These are phyloP conservation scores for Drosophila mojavensis DNA, from an alignment of 1,140 invertebrate genomes.

Conservation along the genomic window DNA sequence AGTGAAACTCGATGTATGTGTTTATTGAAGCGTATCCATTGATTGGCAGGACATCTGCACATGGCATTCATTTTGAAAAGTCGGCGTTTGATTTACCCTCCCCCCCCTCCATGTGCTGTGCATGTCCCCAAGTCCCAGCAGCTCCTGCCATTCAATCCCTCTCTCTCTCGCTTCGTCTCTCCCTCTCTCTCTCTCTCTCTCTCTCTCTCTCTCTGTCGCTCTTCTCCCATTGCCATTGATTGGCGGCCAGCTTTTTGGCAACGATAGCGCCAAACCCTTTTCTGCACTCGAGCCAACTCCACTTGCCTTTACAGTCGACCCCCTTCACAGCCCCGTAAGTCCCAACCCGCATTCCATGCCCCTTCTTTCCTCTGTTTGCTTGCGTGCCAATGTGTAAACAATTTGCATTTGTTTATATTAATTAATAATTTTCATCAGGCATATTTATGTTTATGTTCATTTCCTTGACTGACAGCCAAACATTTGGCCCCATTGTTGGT, in stretches of 20 bases:
- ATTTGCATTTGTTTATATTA: slow-evolving; percentile 74
- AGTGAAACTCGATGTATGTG: slow-evolving; percentile 66
- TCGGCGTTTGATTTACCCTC: slow-evolving; percentile 39
- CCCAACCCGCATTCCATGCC: background rate
- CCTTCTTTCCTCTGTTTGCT: slow-evolving; percentile 29
- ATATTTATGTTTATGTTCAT: slow-evolving; percentile 9
- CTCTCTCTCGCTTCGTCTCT: too few relatives aligned
- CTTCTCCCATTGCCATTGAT: slow-evolving; percentile 35
- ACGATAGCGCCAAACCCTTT: slow-evolving; percentile 1
- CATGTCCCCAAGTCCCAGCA: background rate
- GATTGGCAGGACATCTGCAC: slow-evolving; percentile 84
- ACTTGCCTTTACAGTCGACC: too few relatives aligned
- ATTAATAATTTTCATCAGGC: slow-evolving; percentile 60
- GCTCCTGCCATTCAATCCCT: background rate
- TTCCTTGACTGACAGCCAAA: slow-evolving; percentile 18
- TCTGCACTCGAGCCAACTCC: too few relatives aligned
- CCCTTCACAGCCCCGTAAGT: background rate
- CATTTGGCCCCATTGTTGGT: background rate
- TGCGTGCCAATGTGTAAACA: slow-evolving; percentile 69
- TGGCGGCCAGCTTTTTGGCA: slow-evolving; percentile 45
- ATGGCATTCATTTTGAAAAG: slow-evolving; percentile 83
- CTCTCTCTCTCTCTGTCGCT: too few relatives aligned
- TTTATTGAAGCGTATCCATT: slow-evolving; percentile 83
- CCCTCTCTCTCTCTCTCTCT: too few relatives aligned
- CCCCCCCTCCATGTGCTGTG: background rate